phyloP scores from a whole-genome alignment of 2,797 vertebrate species.

The Characodon lateralis region DNA sequence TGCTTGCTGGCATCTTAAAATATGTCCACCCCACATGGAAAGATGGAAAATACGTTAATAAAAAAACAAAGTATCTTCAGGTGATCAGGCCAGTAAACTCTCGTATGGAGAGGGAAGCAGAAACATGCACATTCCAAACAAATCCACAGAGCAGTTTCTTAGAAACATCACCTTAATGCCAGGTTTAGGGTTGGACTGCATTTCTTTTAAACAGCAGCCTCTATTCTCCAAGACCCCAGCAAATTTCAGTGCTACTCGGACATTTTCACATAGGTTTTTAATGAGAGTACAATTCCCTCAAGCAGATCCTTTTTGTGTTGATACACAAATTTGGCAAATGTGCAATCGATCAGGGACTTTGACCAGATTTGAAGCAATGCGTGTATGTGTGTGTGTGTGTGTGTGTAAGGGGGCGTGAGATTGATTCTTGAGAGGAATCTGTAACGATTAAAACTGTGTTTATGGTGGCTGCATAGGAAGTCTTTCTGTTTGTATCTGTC shows the following conservation, averaged over 20 bases:
- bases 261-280: slow-evolving; percentile 52
- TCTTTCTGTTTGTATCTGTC: slow-evolving; percentile 15
- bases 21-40: not conserved
- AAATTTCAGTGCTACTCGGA: slow-evolving; percentile 7
- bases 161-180: not conserved
- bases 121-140: not conserved
- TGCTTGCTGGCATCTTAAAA: not conserved
- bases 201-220: slow-evolving; percentile 1
- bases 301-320: slow-evolving; percentile 27
- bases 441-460: slow-evolving; percentile 69
- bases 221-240: slow-evolving; percentile 2
- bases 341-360: slow-evolving; percentile 66
- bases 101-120: not conserved
- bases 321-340: slow-evolving; percentile 43
- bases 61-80: not conserved
- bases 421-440: slow-evolving; percentile 62
- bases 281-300: slow-evolving; percentile 40
- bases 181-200: not conserved
- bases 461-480: slow-evolving; percentile 37
- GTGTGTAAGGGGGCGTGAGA: slow-evolving; percentile 21
- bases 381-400: not conserved
- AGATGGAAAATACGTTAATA: not conserved
- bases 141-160: not conserved
- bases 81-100: not conserved
- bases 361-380: slow-evolving; percentile 62